phyloP scores from a whole-genome alignment of 2,797 vertebrate species.

The Chiroxiphia lanceolata region DNA sequence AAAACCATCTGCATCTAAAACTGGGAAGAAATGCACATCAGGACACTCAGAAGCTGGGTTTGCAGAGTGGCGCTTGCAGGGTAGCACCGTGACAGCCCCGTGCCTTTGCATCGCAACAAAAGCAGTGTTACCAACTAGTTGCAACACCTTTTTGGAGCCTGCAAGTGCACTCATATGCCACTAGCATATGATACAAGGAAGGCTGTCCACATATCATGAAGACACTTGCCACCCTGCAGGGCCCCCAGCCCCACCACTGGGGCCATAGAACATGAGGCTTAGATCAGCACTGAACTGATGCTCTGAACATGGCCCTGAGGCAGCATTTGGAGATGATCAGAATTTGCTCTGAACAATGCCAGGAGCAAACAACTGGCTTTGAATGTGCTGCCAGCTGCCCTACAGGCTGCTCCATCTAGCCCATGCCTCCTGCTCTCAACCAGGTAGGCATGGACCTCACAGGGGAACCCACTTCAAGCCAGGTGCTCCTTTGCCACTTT shows the following conservation, averaged over 20 bases:
- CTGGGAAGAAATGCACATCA: background rate
- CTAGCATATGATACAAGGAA: background rate
- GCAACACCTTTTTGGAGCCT: background rate
- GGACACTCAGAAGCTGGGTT: background rate
- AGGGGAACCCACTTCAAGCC: background rate
- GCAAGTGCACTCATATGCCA: background rate
- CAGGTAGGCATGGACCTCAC: background rate
- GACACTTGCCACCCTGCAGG: background rate
- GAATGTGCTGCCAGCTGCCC: background rate
- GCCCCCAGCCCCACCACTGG: background rate
- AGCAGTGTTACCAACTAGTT: background rate
- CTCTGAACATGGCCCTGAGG: background rate
- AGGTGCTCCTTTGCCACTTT: background rate
- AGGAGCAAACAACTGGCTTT: background rate
- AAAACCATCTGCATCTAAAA: background rate
- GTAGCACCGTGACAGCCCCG: accelerated
- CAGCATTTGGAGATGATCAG: background rate
- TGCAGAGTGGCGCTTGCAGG: accelerated
- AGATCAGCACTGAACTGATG: background rate
- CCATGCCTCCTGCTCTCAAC: background rate
- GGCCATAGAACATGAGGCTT: accelerated
- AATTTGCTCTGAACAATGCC: background rate
- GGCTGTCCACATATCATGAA: accelerated
- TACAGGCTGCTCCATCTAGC: background rate
- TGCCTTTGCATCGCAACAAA: background rate